Base-by-base conservation (phyloP, 2,113 vertebrate genomes). In the Mormoops blainvillei region DNA sequence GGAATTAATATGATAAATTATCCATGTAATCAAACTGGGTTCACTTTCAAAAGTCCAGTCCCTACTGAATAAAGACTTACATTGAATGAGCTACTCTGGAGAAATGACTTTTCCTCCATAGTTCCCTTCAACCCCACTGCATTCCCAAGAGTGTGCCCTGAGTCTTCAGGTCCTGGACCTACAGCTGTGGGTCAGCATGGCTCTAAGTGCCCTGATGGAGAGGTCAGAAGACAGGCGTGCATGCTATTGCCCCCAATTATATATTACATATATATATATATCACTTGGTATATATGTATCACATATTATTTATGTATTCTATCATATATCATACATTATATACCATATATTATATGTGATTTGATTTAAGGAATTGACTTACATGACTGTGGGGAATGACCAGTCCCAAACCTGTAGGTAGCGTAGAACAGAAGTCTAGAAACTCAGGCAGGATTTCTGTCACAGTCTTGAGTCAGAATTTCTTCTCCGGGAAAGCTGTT, bases 91-190 rank as follows among this genome's bases (percentile, higher is more conserved):
- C 48, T 58, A 15, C 43, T 38, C 54, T 76, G 56, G 43, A 70
- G 48, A 87, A 52, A 16, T 0, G 0, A 28, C 0, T 4, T 71
- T 33, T 33, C 5, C 0, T 16, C 43, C 38, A 58, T 7, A 18
- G 18, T 80, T 20, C 92, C 74, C 6, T 76, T 41, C 36, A n/a
- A 0, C 15, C 13, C 14, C 48, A 8, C 4, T 31, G 8, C 33
- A 38, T 33, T 28, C 36, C 36, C 0, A 4, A 38, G 28, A 83
- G 36, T 33, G 11, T 3, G 26, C 20, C 56, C 76, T 18, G 70
- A 26, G 6, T 13, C 8, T 71, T 91, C 41, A 50, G 83, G 31
- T 15, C 19, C 71, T 50, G 16, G 10, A 16, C 24, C 33, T 73
- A 8, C 19, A 19, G 56, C 13, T 76, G 7, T 65, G 5, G 33